These are phyloP conservation scores for Gallinago undulata DNA, from an alignment of 2,113 vertebrate species.

Conservation along the genomic window DNA sequence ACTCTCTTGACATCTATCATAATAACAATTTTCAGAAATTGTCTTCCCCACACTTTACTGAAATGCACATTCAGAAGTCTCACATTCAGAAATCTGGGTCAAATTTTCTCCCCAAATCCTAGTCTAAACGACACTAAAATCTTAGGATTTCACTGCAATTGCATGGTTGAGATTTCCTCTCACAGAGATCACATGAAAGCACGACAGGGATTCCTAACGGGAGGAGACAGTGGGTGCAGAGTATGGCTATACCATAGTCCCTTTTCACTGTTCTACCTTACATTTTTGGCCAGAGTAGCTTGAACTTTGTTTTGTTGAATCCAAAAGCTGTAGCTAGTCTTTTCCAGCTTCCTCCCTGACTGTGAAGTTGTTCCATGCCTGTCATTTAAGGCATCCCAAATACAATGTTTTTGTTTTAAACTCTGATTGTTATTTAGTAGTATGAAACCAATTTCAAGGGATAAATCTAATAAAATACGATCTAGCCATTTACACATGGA, in stretches of 20 bases:
- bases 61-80: not conserved
- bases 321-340: not conserved
- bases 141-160: not conserved
- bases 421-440: not conserved
- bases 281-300: not conserved
- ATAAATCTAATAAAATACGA: conserved; percentile 12
- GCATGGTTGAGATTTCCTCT: not conserved
- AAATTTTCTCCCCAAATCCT: not conserved
- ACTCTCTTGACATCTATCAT: not conserved
- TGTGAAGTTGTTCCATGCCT: not conserved
- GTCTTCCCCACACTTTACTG: not conserved
- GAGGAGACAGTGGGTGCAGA: not conserved
- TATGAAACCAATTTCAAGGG: not conserved
- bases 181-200: not conserved
- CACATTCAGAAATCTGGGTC: not conserved
- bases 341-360: not conserved
- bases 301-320: not conserved
- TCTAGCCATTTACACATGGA: not conserved
- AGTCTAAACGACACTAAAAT: not conserved
- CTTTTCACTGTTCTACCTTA: not conserved
- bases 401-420: not conserved
- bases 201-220: not conserved
- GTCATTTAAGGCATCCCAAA: not conserved
- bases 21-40: not conserved
- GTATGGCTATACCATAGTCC: not conserved